These are phyloP conservation scores for Scomberomorus guttatus DNA, from an alignment of 2,797 vertebrate genomes.

Conservation along the genomic window DNA sequence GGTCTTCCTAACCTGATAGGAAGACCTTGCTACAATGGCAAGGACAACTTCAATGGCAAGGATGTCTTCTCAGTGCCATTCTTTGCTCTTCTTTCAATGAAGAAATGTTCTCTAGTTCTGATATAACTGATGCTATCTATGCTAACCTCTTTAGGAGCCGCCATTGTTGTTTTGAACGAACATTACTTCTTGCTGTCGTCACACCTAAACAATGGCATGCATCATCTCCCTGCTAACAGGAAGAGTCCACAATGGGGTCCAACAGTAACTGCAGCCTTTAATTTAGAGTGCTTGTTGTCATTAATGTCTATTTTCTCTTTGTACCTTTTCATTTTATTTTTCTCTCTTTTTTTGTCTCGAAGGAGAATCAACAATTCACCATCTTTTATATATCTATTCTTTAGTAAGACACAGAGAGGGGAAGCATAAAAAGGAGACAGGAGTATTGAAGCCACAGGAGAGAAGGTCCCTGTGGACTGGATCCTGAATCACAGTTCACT, in stretches of 20 bases:
- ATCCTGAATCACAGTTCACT: constrained; percentile 9
- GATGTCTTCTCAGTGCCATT: too few species aligned
- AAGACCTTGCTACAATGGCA: too few species aligned
- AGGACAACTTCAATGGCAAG: too few species aligned
- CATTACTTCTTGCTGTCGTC: too few species aligned
- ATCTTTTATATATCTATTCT: constrained; percentile 7
- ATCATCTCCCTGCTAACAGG: too few species aligned
- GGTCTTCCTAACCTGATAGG: too few species aligned
- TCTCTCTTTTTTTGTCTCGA: background rate
- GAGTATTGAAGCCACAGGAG: background rate
- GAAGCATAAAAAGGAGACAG: background rate
- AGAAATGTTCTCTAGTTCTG: too few species aligned
- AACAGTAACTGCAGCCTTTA: constrained; percentile 11
- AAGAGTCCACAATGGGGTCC: background rate
- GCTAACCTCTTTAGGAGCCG: too few species aligned
- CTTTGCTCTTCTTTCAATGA: too few species aligned
- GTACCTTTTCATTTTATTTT: background rate
- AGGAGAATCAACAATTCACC: background rate
- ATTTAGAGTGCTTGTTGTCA: constrained; percentile 4
- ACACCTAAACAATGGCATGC: too few species aligned
- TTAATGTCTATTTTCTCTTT: constrained; percentile 10
- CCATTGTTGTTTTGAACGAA: too few species aligned
- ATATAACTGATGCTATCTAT: too few species aligned
- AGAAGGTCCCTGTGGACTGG: constrained; percentile 11
- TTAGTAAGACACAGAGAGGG: background rate